Base-by-base conservation (phyloP, 2,113 vertebrate species). In the Apodemus sylvaticus region DNA sequence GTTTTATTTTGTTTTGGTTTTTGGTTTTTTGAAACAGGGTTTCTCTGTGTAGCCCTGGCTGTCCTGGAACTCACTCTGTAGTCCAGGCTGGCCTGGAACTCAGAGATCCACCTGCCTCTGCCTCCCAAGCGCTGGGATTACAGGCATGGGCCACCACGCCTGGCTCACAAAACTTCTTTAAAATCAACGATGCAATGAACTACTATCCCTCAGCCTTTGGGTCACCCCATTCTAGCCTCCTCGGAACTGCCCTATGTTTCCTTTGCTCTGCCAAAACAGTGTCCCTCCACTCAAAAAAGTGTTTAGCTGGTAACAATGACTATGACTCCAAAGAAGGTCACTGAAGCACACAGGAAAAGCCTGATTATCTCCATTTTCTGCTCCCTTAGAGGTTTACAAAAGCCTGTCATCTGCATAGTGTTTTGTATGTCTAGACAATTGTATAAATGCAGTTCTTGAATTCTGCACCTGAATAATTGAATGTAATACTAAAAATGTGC, bases 391-490 rank as follows among this genome's bases (percentile, higher is more conserved):
- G 31, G 31, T n/a, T 81, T n/a, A 55, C 19, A 81, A 81, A 53
- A 31, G 36, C 78, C 34, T 55, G 51, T 36, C 51, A 81, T 55
- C 78, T n/a, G 17, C 78, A 55, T 36, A 16, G 74, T 77, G 51
- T 12, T n/a, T 11, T 55, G 34, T n/a, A 22, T 51, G 9, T 55
- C 36, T 22, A 42, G 79, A 83, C 51, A 64, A 82, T 31, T 95
- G 93, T 91, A 81, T 55, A 86, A 85, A 42, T 77, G 96, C 36
- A 64, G 68, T 89, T 94, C 20, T 74, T 66, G 14, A 89, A 86
- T 88, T 74, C 55, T 60, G 55, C 55, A 39, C 62, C 60, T 58
- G 34, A 36, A 79, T 78, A 53, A 78, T 29, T 4, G 2, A 53
- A 8, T 53, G 16, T 78, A 79, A 79, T 34, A 81, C 51, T 55